These are phyloP conservation scores for Vultur gryphus DNA, from an alignment of 2,797 vertebrate species.

Conservation along the genomic window DNA sequence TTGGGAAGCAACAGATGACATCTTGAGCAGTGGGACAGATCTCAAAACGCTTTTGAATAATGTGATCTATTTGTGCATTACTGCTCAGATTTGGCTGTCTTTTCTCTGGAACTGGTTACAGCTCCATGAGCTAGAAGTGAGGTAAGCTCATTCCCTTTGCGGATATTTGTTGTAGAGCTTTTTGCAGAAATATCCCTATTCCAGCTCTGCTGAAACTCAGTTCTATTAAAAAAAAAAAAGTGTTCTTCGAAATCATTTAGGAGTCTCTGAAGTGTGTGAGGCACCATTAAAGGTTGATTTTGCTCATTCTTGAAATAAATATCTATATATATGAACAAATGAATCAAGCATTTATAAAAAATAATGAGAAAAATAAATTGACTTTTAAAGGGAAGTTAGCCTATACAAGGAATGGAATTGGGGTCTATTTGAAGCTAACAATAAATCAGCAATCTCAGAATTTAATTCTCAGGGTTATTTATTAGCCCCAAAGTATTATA, in stretches of 20 bases:
- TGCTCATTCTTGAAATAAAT: neutral
- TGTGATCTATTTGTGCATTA: neutral
- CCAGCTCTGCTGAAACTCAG: neutral
- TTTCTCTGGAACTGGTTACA: neutral
- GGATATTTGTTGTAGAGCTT: neutral
- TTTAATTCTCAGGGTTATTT: neutral
- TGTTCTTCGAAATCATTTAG: neutral
- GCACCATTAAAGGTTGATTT: neutral
- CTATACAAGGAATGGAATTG: neutral
- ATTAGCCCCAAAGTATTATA: neutral
- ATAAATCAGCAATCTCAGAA: neutral
- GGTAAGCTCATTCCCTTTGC: neutral
- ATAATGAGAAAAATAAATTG: neutral
- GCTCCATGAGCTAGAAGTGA: neutral
- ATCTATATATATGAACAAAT: neutral
- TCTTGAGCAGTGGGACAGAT: neutral
- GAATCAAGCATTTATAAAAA: neutral
- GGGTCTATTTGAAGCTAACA: neutral
- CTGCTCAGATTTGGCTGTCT: neutral
- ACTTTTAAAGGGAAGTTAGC: neutral
- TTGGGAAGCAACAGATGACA: neutral
- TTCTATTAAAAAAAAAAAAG: neutral
- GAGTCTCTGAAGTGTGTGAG: neutral
- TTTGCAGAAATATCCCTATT: neutral
- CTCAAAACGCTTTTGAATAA: neutral